A percentile compares a stretch with the other conserved stretches of the same genome.
Conservation (phyloP, 2,888 invertebrate genomes). For the Crematogaster levior region DNA sequence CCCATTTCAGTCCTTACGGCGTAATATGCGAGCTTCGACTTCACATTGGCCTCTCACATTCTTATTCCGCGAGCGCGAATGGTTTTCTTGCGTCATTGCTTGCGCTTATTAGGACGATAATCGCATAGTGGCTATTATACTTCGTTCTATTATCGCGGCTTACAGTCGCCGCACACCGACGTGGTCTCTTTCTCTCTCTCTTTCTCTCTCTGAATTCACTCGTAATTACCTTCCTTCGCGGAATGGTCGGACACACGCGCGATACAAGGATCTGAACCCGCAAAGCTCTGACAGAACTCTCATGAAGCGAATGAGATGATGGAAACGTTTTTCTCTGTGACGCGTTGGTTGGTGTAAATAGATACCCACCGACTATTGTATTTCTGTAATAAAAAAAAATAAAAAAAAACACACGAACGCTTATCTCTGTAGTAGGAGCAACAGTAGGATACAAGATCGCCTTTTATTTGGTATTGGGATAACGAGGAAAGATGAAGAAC, state of each 20-base stretch:
- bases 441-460: background rate
- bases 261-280: conserved; percentile 63
- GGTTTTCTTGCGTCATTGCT: conserved; percentile 77
- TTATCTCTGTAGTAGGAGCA: background rate
- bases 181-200: conserved; percentile 61
- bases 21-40: conserved; percentile 30
- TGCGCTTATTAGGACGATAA: conserved; percentile 84
- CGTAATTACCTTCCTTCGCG: conserved; percentile 83
- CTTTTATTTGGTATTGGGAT: background rate
- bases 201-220: conserved; percentile 78
- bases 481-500: conserved; percentile 5
- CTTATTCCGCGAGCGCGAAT: conserved; percentile 49
- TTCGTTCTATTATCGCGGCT: conserved; percentile 82
- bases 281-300: background rate
- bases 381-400: background rate
- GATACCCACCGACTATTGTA: background rate
- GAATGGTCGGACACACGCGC: conserved; percentile 78
- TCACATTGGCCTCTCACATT: conserved; percentile 57
- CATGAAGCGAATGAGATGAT: background rate
- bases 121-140: conserved; percentile 81
- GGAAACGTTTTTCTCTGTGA: conserved; percentile 13
- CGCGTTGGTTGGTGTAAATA: background rate
- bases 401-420: background rate
- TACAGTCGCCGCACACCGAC: conserved; percentile 65
- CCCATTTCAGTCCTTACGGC: background rate